Conservation (phyloP, 2,797 vertebrate species). For the Karalla daura region DNA sequence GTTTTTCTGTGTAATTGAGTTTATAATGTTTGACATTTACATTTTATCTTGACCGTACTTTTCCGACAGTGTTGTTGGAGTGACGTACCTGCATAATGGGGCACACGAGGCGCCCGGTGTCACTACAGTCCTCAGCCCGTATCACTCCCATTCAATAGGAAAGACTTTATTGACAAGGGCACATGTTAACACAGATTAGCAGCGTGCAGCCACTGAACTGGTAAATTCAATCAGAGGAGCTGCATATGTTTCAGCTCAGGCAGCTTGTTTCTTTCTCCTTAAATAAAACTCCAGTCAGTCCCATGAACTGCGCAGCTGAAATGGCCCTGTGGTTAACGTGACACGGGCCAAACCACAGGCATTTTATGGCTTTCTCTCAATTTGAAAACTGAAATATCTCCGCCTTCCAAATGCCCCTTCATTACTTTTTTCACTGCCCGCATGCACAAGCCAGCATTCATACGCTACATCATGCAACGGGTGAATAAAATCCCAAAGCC, state of each 20-base stretch:
- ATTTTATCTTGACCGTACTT: background rate
- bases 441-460: conserved; percentile 11
- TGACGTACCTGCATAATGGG: background rate
- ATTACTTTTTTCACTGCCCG: conserved; percentile 10
- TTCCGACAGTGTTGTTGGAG: background rate
- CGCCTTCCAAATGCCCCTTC: conserved; percentile 11
- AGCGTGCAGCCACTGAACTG: conserved; percentile 46
- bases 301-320: conserved; percentile 33
- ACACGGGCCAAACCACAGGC: conserved; percentile 47
- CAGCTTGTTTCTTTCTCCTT: conserved; percentile 26
- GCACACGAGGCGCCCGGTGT: background rate
- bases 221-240: conserved; percentile 40
- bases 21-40: conserved; percentile 6
- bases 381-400: conserved; percentile 23
- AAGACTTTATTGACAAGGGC: conserved; percentile 34
- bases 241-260: conserved; percentile 36
- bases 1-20: background rate
- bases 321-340: conserved; percentile 25
- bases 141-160: conserved; percentile 20
- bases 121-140: conserved; percentile 1
- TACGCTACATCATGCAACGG: conserved; percentile 10
- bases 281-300: conserved; percentile 29
- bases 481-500: no score
- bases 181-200: conserved; percentile 55
- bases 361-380: conserved; percentile 20